phyloP scores from a whole-genome alignment of 1,140 invertebrate species.

The Pissodes strobi region DNA sequence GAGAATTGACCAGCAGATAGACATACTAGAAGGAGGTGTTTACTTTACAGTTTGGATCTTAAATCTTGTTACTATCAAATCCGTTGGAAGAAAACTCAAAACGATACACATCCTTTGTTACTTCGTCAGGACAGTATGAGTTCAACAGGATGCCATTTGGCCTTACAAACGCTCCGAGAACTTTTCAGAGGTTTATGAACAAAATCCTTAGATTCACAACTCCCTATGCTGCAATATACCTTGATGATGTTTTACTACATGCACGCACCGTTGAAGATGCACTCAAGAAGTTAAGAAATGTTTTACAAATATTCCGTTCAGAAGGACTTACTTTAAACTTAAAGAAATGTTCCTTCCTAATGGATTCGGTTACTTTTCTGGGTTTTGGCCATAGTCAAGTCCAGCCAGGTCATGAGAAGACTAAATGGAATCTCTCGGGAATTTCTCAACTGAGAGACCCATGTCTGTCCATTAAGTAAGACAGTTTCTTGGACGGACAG shows the following conservation, averaged over 20 bases:
- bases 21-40: no score
- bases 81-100: no score
- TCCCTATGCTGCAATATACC: constrained; percentile 32
- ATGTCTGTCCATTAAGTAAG: constrained; percentile 12
- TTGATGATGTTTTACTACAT: constrained; percentile 45
- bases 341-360: constrained; percentile 48
- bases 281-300: constrained; percentile 32
- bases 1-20: constrained; percentile 52
- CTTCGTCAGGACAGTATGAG: no score
- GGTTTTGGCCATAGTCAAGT: no score
- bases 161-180: no score
- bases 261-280: constrained; percentile 47
- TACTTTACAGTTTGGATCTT: constrained; percentile 48
- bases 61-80: no score
- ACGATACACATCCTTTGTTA: no score
- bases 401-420: no score
- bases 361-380: constrained; percentile 42
- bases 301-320: constrained; percentile 27
- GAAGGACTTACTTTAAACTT: constrained; percentile 49
- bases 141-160: no score
- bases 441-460: constrained; percentile 3
- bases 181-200: no score
- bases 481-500: constrained; percentile 28
- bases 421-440: no score
- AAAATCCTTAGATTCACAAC: no score